Evolutionary conservation across 2,888 invertebrate species (phyloP).

Genomic region (Andrena fulva): DNA sequence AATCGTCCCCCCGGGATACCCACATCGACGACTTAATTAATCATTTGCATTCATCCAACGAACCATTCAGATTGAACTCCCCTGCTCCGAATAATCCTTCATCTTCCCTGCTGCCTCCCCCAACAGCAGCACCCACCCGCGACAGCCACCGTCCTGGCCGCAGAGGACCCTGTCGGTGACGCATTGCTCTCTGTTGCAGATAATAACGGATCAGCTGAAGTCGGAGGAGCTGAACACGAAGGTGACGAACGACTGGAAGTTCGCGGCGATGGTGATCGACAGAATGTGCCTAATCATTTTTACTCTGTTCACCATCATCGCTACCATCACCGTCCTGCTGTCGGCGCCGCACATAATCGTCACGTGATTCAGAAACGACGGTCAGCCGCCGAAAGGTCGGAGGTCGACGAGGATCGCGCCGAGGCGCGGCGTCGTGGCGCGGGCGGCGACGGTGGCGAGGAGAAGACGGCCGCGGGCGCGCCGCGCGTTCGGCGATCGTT

Average conservation of each 20-base stretch:
- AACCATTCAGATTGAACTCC: too few species aligned
- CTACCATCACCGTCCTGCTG: conserved; percentile 98
- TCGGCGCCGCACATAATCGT: conserved; percentile 98
- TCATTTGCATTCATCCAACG: too few species aligned
- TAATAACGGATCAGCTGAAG: conserved; percentile 92
- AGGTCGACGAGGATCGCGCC: conserved; percentile 55
- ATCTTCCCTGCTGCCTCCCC: too few species aligned
- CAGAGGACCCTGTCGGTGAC: too few species aligned
- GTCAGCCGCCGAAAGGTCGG: conserved; percentile 69
- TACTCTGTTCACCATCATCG: conserved; percentile 98
- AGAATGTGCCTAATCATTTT: conserved; percentile 99
- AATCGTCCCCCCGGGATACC: too few species aligned
- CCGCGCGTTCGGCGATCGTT: neutral
- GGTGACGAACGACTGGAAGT: conserved; percentile 99
- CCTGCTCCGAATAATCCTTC: too few species aligned
- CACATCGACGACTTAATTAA: too few species aligned
- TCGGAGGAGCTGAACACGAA: conserved; percentile 97
- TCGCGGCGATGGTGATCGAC: conserved; percentile 99
- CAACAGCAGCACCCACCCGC: too few species aligned
- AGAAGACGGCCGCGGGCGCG: conserved; percentile 9
- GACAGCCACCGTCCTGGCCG: too few species aligned
- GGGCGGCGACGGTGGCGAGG: conserved; percentile 53
- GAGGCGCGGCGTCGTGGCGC: conserved; percentile 43
- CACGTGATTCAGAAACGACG: conserved; percentile 87
- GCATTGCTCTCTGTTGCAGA: conserved; percentile 83